Percentiles rank a stretch among this genome's conserved stretches.
Conservation (phyloP, 2,113 vertebrate genomes). For the Myotis davidii region DNA sequence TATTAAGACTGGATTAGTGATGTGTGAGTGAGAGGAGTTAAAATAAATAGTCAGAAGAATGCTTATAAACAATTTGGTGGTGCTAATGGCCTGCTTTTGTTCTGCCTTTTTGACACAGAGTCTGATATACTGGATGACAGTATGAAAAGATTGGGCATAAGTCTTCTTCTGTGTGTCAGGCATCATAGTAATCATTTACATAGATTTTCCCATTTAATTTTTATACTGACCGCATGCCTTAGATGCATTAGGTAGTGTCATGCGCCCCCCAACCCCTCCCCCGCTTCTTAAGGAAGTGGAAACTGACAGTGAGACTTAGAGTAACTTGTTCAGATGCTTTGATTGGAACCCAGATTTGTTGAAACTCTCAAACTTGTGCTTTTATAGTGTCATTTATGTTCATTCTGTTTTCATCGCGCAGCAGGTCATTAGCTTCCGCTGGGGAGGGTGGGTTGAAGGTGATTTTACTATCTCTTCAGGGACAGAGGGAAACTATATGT, state of each 20-base stretch:
- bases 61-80: not conserved
- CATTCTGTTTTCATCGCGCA: not conserved
- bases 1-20: not conserved
- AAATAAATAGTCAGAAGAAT: not conserved
- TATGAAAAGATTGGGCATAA: not conserved
- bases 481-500: not conserved
- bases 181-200: not conserved
- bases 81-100: not conserved
- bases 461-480: not conserved
- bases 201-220: conserved; percentile 33
- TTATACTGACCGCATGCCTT: not conserved
- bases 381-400: not conserved
- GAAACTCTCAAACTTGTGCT: not conserved
- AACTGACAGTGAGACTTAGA: not conserved
- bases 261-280: too few relatives aligned
- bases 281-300: not conserved
- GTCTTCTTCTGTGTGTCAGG: not conserved
- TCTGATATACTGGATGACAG: not conserved
- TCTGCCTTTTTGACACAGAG: not conserved
- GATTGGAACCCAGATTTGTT: not conserved
- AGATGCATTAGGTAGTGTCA: not conserved
- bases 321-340: not conserved
- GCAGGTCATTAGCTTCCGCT: not conserved
- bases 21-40: not conserved
- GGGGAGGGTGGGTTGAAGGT: not conserved